A percentile compares a stretch with the other conserved stretches of the same genome.
Evolutionary conservation across 2,113 vertebrate species (phyloP).

Genomic region (Xerus inauris): DNA sequence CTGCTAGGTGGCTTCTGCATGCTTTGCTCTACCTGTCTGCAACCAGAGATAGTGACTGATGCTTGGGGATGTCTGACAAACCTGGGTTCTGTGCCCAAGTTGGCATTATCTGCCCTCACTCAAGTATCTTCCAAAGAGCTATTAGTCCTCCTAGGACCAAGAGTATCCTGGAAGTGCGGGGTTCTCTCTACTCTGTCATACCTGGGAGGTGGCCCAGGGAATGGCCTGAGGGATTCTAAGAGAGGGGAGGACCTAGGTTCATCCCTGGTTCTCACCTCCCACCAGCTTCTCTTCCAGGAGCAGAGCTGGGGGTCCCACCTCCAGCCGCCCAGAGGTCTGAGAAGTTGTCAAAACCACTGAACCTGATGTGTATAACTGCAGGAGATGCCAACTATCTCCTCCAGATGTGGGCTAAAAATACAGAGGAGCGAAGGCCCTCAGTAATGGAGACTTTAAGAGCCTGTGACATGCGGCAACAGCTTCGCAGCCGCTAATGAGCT

Average conservation of each 20-base stretch:
- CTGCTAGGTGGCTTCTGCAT: neutral
- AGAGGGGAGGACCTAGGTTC: neutral
- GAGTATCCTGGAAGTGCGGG: neutral
- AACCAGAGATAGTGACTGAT: neutral
- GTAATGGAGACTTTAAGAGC: slow-evolving; percentile 84
- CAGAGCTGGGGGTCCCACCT: neutral
- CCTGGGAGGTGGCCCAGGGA: neutral
- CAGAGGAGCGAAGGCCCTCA: slow-evolving; percentile 51
- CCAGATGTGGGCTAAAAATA: slow-evolving; percentile 80
- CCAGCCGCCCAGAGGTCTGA: slow-evolving; percentile 63
- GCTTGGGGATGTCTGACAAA: neutral
- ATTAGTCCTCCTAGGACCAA: neutral
- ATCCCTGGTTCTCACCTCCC: neutral
- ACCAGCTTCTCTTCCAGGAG: slow-evolving; percentile 10
- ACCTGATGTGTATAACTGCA: slow-evolving; percentile 64
- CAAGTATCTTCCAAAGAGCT: neutral
- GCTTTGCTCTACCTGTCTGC: slow-evolving; percentile 30
- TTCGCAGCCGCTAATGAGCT: slow-evolving; percentile 76
- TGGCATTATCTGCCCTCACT: neutral
- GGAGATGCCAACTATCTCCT: slow-evolving; percentile 72
- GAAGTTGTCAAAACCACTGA: slow-evolving; percentile 72
- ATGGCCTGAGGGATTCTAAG: neutral
- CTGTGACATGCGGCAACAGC: slow-evolving; percentile 77
- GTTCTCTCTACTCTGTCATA: neutral
- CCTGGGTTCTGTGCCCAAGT: slow-evolving; percentile 15